Conservation (phyloP, 2,888 invertebrate genomes). For the Catonia carolina region DNA sequence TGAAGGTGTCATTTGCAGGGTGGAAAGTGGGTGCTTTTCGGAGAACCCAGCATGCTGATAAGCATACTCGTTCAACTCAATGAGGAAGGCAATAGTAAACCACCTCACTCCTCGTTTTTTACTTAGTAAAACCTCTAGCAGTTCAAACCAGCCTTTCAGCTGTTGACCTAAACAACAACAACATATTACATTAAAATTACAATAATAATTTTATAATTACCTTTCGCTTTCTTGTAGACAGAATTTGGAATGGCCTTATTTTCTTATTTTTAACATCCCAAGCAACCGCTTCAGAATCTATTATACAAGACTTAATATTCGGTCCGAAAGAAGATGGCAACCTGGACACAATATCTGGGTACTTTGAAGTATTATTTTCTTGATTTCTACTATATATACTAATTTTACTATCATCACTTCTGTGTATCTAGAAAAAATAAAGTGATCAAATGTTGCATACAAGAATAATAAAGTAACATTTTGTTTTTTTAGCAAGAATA, state of each 20-base stretch:
- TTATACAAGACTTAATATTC: constrained; percentile 69
- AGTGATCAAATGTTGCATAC: not conserved
- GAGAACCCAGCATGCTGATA: no score
- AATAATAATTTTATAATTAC: constrained; percentile 42
- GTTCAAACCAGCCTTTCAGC: no score
- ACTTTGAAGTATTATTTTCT: constrained; percentile 88
- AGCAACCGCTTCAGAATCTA: constrained; percentile 96
- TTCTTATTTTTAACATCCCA: constrained; percentile 82
- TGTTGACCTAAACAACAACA: no score
- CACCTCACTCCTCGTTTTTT: no score
- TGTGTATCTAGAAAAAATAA: constrained; percentile 61
- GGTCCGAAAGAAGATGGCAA: constrained; percentile 50
- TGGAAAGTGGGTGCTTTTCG: no score
- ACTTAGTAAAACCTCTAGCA: no score
- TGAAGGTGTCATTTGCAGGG: no score
- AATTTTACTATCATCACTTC: constrained; percentile 57
- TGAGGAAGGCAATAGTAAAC: no score
- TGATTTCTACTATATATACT: constrained; percentile 93
- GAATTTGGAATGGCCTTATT: constrained; percentile 92
- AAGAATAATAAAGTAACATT: no score
- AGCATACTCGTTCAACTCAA: no score
- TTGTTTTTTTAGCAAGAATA: no score
- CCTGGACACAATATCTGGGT: constrained; percentile 84
- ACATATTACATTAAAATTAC: no score
- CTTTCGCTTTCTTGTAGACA: constrained; percentile 93